Base-by-base conservation (phyloP, 1,140 invertebrate genomes). In the Formica exsecta region DNA sequence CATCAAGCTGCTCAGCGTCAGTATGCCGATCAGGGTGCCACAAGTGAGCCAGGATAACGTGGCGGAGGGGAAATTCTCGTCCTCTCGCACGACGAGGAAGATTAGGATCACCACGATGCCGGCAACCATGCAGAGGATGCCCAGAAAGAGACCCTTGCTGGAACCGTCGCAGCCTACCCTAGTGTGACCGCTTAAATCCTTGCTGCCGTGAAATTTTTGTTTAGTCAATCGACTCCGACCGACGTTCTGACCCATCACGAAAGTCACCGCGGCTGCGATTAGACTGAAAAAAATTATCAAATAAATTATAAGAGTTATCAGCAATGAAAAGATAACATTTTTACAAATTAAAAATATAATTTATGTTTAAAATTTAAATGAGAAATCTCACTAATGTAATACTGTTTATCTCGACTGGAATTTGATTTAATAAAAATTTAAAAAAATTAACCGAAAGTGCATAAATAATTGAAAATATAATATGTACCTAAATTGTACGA, bases 21-120 rank as follows among this genome's bases (percentile, higher is more conserved):
- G 87, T 3, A 96, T 94, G 4, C 94, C 93, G 8, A 94, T 95
- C 3, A 96, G 83, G 0, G 94, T 95, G 4, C 95, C 96, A 68
- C 91, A 94, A 2, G 93, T 96, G 25, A 94, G 90, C 96, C 94
- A 96, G 44, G 93, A 95, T 6, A 94, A 89, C 0, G 95, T 94
- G 80, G 94, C 79, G 9, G 94, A 75, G 64, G 95, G 93, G 51
- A 96, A 96, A 70, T 96, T 95, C 22, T 94, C 93, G 75, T 96
- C 95, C 62, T 96, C 96, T 64, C 96, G 96, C 51, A 97, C 96
- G 7, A 97, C 96, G 44, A 96, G 95, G 90, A 96, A 97, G 22
- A 97, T 96, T n/a, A 97, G 95, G 11, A 97, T 95, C 6, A 96
- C 96, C 3, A 97, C 96, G 36, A 97, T 96, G 0, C 96, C 96